These are phyloP conservation scores for Lepus americanus DNA, from an alignment of 2,113 vertebrate species.

Conservation along the genomic window DNA sequence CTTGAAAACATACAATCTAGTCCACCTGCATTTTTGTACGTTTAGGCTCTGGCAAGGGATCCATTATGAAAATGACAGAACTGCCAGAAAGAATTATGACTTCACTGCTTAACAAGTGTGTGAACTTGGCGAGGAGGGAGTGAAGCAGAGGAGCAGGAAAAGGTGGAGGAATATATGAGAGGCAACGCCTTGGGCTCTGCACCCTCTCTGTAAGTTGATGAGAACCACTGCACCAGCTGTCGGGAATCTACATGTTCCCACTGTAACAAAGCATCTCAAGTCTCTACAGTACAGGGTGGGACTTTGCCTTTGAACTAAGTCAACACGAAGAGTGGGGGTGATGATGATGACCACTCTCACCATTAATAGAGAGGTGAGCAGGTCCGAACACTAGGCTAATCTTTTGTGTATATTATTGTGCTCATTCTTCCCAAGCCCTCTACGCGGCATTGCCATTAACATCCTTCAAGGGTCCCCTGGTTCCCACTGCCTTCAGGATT, in stretches of 20 bases:
- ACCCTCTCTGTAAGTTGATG: background rate
- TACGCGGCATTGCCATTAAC: background rate
- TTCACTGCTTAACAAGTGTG: background rate
- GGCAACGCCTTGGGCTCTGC: background rate
- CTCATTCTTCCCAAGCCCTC: background rate
- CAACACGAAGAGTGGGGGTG: background rate
- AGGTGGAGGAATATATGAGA: background rate
- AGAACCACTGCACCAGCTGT: background rate
- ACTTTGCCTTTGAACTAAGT: background rate
- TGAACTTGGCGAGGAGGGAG: background rate
- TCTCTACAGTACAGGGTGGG: background rate
- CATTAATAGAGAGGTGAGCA: background rate
- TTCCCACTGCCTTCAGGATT: background rate
- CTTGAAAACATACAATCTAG: constrained; percentile 17
- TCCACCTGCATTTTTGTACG: background rate
- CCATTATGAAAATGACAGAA: constrained; percentile 45
- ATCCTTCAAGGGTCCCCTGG: background rate
- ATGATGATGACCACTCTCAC: background rate
- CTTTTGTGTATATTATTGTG: background rate
- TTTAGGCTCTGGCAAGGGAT: background rate
- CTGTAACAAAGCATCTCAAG: background rate
- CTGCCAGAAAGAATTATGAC: constrained; percentile 56
- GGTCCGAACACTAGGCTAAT: background rate
- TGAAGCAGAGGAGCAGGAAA: background rate
- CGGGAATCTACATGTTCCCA: rapidly evolving